Evolutionary conservation across 1,140 invertebrate genomes (phyloP).

Genomic region (Drosophila equinoxialis): DNA sequence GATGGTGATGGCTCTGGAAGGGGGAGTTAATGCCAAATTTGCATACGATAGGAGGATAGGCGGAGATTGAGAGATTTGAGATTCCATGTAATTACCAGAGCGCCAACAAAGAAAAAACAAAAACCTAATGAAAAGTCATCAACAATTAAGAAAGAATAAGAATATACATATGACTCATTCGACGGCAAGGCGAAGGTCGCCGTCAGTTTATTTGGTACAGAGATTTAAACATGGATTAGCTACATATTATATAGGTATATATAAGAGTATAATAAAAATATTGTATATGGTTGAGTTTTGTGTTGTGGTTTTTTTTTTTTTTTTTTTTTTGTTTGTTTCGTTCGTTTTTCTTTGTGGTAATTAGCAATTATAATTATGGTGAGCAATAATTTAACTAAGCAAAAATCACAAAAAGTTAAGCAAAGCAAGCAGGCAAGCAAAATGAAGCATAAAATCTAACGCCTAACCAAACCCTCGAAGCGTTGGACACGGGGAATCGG

Average conservation of each 20-base stretch:
- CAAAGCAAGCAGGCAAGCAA: slow-evolving; percentile 34
- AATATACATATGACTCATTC: not conserved
- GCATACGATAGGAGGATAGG: slow-evolving; percentile 61
- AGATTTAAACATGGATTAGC: slow-evolving; percentile 10
- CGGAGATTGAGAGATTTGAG: slow-evolving; percentile 12
- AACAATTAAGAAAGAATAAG: slow-evolving; percentile 27
- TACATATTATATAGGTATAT: slow-evolving; percentile 9
- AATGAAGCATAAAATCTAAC: slow-evolving; percentile 24
- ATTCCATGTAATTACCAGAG: slow-evolving; percentile 66
- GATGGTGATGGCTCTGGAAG: no score
- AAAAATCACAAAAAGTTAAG: slow-evolving; percentile 64
- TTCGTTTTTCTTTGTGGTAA: slow-evolving; percentile 52
- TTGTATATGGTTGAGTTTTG: not conserved
- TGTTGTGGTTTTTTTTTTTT: slow-evolving; percentile 17
- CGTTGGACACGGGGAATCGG: slow-evolving; percentile 55
- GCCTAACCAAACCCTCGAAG: slow-evolving; percentile 43
- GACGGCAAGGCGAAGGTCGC: slow-evolving; percentile 10
- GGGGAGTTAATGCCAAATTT: slow-evolving; percentile 51
- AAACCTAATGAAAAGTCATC: slow-evolving; percentile 2
- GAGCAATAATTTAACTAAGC: slow-evolving; percentile 62
- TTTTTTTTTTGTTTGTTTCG: slow-evolving; percentile 14
- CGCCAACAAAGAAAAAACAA: slow-evolving; percentile 23
- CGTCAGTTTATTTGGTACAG: slow-evolving; percentile 1
- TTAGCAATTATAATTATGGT: slow-evolving; percentile 62
- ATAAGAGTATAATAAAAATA: slow-evolving; percentile 2